These are phyloP conservation scores for Bettongia penicillata DNA, from an alignment of 2,113 vertebrate species.

Conservation along the genomic window DNA sequence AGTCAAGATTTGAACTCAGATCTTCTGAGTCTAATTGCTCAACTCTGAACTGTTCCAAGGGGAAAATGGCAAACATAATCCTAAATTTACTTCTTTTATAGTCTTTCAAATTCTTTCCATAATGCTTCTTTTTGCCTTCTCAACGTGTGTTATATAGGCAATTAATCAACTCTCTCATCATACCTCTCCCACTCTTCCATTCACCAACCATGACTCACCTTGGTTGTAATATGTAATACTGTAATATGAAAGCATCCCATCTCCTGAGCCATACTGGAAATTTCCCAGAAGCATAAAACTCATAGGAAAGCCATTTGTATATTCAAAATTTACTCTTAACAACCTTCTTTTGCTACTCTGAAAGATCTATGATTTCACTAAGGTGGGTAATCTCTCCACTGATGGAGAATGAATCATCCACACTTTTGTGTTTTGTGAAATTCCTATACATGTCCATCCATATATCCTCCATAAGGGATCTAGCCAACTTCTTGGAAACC, in stretches of 20 bases:
- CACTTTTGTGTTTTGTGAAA: too few relatives aligned
- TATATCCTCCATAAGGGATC: too few relatives aligned
- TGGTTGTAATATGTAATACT: neutral
- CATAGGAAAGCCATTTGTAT: neutral
- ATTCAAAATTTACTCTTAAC: neutral
- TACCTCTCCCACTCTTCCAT: neutral
- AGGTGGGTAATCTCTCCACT: neutral
- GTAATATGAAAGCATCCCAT: neutral
- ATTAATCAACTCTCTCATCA: neutral
- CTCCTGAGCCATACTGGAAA: neutral
- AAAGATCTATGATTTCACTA: neutral
- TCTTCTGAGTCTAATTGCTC: neutral
- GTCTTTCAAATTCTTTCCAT: neutral
- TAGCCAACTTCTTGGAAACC: too few relatives aligned
- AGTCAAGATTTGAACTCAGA: neutral
- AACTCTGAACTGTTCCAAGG: neutral
- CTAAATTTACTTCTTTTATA: neutral
- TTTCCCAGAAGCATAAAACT: neutral
- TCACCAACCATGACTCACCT: neutral
- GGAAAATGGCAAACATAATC: neutral
- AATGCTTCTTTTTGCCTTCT: slow-evolving; percentile 16
- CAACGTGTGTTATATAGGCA: slow-evolving; percentile 9
- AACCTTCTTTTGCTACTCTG: neutral
- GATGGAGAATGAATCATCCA: neutral
- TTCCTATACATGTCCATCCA: too few relatives aligned